These are phyloP conservation scores for Otus sunia DNA, from an alignment of 2,113 vertebrate genomes.

Conservation along the genomic window DNA sequence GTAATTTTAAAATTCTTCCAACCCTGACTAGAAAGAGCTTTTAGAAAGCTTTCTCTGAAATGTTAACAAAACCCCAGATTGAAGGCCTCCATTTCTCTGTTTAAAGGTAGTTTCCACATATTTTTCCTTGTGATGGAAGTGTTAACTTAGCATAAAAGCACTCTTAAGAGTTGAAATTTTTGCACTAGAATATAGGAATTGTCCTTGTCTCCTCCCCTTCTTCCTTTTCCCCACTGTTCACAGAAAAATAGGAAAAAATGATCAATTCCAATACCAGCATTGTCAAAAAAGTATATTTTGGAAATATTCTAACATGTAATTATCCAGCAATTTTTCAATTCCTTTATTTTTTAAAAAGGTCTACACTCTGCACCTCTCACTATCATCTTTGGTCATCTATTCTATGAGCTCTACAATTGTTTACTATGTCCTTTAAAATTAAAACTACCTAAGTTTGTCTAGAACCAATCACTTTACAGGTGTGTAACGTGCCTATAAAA, in stretches of 20 bases:
- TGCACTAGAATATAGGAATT: not conserved
- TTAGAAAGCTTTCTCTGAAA: not conserved
- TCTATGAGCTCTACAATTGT: not conserved
- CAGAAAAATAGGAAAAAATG: not conserved
- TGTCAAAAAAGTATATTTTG: not conserved
- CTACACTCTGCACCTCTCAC: not conserved
- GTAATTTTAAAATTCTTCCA: not conserved
- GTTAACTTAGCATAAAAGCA: not conserved
- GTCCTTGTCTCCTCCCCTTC: not conserved
- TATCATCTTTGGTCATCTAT: not conserved
- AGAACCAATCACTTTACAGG: not conserved
- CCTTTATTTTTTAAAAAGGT: not conserved
- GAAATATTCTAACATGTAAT: not conserved
- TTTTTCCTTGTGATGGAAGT: not conserved
- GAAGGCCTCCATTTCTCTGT: not conserved
- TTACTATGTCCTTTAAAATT: not conserved
- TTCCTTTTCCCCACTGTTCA: not conserved
- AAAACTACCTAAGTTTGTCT: not conserved
- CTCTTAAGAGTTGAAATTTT: not conserved
- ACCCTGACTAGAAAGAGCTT: not conserved
- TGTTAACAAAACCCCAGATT: not conserved
- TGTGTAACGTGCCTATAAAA: not conserved
- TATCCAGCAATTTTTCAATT: not conserved
- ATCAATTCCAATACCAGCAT: not conserved
- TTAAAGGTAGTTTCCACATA: not conserved